phyloP scores from a whole-genome alignment of 2,797 vertebrate species.

The Takifugu rubripes region DNA sequence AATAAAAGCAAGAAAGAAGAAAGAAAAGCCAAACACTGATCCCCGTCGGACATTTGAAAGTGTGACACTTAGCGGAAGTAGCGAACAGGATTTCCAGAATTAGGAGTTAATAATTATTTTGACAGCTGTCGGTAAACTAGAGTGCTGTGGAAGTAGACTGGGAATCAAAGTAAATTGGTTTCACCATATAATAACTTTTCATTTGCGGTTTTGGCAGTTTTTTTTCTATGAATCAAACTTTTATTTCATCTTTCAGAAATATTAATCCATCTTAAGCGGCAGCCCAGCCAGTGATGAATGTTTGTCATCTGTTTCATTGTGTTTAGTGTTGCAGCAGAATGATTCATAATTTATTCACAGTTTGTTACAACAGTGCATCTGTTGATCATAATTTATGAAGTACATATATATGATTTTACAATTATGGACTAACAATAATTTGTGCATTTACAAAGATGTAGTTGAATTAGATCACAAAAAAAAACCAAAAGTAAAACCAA shows the following conservation, averaged over 20 bases:
- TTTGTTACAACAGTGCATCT: constrained; percentile 61
- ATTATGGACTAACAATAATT: constrained; percentile 3
- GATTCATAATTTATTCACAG: constrained; percentile 64
- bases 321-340: constrained; percentile 53
- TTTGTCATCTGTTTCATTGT: neutral
- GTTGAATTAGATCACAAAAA: neutral
- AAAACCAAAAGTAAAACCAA: too few relatives aligned
- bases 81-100: too few relatives aligned
- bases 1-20: neutral
- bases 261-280: too few relatives aligned
- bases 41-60: neutral
- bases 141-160: neutral
- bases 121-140: too few relatives aligned
- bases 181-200: too few relatives aligned
- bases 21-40: neutral
- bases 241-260: too few relatives aligned
- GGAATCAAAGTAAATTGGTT: too few relatives aligned
- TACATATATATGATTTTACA: neutral
- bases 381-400: constrained; percentile 22
- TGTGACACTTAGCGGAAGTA: neutral
- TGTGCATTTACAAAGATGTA: constrained; percentile 8
- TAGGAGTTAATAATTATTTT: too few relatives aligned
- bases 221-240: too few relatives aligned
- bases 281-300: too few relatives aligned
- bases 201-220: too few relatives aligned